Conservation (phyloP, 1,140 invertebrate species). For the Adoxophyes honmai region DNA sequence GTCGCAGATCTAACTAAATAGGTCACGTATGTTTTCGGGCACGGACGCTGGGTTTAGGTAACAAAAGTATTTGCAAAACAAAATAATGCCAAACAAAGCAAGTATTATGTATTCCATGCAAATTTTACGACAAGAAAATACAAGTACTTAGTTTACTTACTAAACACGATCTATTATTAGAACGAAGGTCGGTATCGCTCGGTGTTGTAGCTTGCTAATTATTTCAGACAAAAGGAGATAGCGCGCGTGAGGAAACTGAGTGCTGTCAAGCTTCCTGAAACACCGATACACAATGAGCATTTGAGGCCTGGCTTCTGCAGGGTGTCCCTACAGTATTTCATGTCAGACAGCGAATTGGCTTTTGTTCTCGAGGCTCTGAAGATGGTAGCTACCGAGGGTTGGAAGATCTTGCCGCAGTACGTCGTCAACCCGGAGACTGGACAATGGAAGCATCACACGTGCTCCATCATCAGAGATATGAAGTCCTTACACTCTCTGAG, state of each 20-base stretch:
- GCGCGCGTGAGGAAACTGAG: slow-evolving; percentile 60
- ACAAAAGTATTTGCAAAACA: background rate
- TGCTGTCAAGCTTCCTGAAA: slow-evolving; percentile 59
- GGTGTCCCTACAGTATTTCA: slow-evolving; percentile 92
- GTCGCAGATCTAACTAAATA: too few species aligned
- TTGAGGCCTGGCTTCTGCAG: slow-evolving; percentile 92
- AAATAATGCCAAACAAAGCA: background rate
- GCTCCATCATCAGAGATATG: slow-evolving; percentile 87
- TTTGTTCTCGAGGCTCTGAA: slow-evolving; percentile 91
- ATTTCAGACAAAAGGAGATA: slow-evolving; percentile 67
- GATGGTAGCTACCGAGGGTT: slow-evolving; percentile 92
- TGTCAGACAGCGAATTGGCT: slow-evolving; percentile 86
- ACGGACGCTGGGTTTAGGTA: background rate
- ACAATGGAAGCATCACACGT: slow-evolving; percentile 92
- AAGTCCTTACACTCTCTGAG: slow-evolving; percentile 89
- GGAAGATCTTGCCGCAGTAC: slow-evolving; percentile 94
- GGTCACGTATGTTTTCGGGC: too few species aligned
- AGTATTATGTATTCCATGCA: background rate
- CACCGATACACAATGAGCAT: slow-evolving; percentile 80
- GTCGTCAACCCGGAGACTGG: slow-evolving; percentile 91
- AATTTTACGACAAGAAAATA: background rate
- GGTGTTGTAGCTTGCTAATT: background rate
- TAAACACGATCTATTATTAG: background rate
- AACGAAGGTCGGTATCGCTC: background rate
- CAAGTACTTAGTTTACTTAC: slow-evolving; percentile 2